Evolutionary conservation across 2,888 invertebrate species (phyloP).

Genomic region (Panorpa germanica): DNA sequence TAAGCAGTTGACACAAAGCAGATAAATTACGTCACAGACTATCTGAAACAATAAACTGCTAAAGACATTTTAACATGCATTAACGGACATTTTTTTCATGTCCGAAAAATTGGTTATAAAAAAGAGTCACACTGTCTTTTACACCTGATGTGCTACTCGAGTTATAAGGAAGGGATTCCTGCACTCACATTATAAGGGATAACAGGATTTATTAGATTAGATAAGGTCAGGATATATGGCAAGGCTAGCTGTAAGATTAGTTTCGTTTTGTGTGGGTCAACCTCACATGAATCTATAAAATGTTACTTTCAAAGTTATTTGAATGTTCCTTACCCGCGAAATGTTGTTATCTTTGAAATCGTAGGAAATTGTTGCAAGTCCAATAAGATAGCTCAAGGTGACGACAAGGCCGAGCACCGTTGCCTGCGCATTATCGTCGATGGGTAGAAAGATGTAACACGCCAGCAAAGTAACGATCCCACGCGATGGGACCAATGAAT

Average conservation of each 20-base stretch:
- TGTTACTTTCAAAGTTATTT: background rate
- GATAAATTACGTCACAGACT: slow-evolving; percentile 49
- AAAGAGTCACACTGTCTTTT: too few species aligned
- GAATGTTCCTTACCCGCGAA: slow-evolving; percentile 21
- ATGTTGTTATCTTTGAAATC: slow-evolving; percentile 20
- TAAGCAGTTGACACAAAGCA: slow-evolving; percentile 56
- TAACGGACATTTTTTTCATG: slow-evolving; percentile 9
- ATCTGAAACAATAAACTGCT: slow-evolving; percentile 28
- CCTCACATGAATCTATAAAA: background rate
- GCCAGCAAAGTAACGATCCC: slow-evolving; percentile 54
- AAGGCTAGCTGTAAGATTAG: background rate
- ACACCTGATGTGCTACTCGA: too few species aligned
- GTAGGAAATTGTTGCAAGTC: slow-evolving; percentile 35
- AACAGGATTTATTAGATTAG: slow-evolving; percentile 25
- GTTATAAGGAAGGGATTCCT: slow-evolving; percentile 6
- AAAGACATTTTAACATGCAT: slow-evolving; percentile 7
- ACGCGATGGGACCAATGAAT: slow-evolving; percentile 43
- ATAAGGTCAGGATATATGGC: slow-evolving; percentile 23
- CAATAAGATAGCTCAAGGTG: slow-evolving; percentile 42
- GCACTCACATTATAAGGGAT: slow-evolving; percentile 7
- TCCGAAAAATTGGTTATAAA: background rate
- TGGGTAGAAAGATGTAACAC: slow-evolving; percentile 68
- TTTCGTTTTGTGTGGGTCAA: background rate
- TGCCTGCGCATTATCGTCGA: slow-evolving; percentile 52
- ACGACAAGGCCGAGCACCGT: slow-evolving; percentile 48